These are phyloP conservation scores for Danaus plexippus DNA, from an alignment of 1,140 invertebrate species.

Conservation along the genomic window DNA sequence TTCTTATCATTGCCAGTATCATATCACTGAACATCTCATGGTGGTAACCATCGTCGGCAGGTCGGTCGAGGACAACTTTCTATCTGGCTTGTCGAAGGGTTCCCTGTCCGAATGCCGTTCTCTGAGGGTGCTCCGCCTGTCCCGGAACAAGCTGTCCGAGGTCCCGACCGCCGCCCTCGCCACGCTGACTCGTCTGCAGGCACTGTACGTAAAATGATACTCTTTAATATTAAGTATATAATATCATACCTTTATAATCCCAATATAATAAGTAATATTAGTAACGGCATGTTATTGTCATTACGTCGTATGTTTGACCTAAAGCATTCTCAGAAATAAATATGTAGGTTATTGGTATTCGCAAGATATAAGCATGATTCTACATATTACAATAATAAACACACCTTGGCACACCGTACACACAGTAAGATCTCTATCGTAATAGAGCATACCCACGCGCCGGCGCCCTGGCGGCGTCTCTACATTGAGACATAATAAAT, in stretches of 20 bases:
- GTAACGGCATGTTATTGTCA: too few species aligned
- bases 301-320: too few species aligned
- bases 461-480: not conserved
- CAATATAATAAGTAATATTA: too few species aligned
- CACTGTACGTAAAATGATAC: conserved; percentile 32
- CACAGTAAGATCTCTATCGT: too few species aligned
- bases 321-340: too few species aligned
- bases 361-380: too few species aligned
- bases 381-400: too few species aligned
- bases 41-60: conserved; percentile 18
- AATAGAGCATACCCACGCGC: conserved; percentile 3
- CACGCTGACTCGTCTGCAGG: conserved; percentile 34
- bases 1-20: too few species aligned
- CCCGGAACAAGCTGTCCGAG: conserved; percentile 38
- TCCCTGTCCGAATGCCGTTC: conserved; percentile 32
- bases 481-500: conserved; percentile 2
- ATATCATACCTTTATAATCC: too few species aligned
- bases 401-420: too few species aligned
- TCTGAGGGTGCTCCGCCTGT: conserved; percentile 46
- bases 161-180: conserved; percentile 40
- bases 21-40: too few species aligned
- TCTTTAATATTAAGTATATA: not conserved
- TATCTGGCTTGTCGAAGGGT: conserved; percentile 30
- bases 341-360: too few species aligned
- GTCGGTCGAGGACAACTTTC: conserved; percentile 45